Percentiles rank a stretch among this genome's conserved stretches.
phyloP scores from a whole-genome alignment of 2,113 vertebrate species.

The Chinchilla lanigera region DNA sequence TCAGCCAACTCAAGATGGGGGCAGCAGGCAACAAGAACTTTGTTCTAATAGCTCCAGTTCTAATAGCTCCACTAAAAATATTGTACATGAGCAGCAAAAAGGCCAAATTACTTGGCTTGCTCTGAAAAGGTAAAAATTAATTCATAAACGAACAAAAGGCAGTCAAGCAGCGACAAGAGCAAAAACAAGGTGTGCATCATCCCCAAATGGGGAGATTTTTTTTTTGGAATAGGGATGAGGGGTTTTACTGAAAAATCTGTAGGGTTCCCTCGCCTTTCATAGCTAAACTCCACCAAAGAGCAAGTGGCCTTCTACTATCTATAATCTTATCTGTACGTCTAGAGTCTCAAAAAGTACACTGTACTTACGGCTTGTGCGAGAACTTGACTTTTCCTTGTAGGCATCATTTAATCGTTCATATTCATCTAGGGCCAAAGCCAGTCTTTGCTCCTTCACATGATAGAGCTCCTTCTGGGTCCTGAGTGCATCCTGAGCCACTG shows the following conservation, averaged over 20 bases:
- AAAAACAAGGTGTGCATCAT: neutral
- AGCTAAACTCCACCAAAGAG: neutral
- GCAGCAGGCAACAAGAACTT: neutral
- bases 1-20: neutral
- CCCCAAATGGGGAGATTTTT: neutral
- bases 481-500: constrained; percentile 90
- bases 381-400: constrained; percentile 92
- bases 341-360: neutral
- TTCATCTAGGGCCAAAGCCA: constrained; percentile 91
- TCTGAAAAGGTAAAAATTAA: neutral
- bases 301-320: neutral
- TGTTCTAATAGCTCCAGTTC: neutral
- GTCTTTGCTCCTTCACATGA: constrained; percentile 92
- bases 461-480: constrained; percentile 91
- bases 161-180: neutral
- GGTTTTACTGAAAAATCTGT: neutral
- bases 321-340: neutral
- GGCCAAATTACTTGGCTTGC: neutral
- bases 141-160: neutral
- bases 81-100: neutral
- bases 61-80: neutral
- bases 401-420: constrained; percentile 89
- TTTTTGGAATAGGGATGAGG: neutral
- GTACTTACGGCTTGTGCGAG: constrained; percentile 91
- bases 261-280: neutral